Conservation (phyloP, 2,113 vertebrate species). For the Thermophis baileyi region DNA sequence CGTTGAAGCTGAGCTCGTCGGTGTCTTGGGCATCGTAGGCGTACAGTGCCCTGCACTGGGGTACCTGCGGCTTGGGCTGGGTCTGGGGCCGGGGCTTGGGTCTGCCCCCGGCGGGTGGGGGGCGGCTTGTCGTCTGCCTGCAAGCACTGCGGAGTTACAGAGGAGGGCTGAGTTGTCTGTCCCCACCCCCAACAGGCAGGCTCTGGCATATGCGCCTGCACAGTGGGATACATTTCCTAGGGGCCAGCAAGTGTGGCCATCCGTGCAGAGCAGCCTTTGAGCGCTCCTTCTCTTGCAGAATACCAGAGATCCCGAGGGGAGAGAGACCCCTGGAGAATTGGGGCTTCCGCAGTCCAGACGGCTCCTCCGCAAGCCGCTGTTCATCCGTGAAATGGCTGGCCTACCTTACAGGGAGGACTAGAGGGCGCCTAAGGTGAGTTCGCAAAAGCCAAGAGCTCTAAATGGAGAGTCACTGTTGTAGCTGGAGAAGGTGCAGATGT, state of each 20-base stretch:
- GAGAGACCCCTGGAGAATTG: background rate
- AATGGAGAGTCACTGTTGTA: background rate
- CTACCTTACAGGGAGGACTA: background rate
- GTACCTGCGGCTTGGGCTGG: constrained; percentile 95
- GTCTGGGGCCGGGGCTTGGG: constrained; percentile 96
- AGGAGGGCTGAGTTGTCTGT: background rate
- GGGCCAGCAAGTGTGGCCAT: background rate
- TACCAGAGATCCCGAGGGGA: background rate
- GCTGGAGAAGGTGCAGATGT: background rate
- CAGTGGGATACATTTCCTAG: background rate
- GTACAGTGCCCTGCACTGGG: constrained; percentile 93
- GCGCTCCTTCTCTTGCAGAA: background rate
- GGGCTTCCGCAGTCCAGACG: background rate
- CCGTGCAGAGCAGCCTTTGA: background rate
- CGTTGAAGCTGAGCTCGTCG: constrained; percentile 97
- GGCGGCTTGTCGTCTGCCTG: constrained; percentile 81
- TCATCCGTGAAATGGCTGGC: background rate
- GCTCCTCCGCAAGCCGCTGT: background rate
- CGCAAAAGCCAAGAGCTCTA: background rate
- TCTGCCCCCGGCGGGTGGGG: constrained; percentile 85
- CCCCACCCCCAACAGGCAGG: background rate
- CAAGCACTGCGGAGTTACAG: constrained; percentile 70
- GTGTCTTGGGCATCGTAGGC: constrained; percentile 99
- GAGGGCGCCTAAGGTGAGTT: background rate
- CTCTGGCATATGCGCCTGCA: no score